Conservation (phyloP, 2,113 vertebrate genomes). For the Myocastor coypus region DNA sequence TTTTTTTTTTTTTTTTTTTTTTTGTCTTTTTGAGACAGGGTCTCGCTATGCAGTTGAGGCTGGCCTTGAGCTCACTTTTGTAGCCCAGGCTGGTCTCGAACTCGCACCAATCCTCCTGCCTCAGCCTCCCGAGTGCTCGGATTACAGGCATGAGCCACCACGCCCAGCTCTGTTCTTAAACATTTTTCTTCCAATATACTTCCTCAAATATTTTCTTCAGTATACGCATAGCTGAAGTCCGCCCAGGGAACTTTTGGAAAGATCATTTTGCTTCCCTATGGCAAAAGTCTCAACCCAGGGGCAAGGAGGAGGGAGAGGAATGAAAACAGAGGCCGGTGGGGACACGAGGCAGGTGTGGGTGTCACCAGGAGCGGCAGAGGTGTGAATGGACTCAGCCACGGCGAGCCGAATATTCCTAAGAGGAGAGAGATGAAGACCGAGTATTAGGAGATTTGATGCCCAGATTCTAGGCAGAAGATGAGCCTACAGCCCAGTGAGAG, state of each 20-base stretch:
- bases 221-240: background rate
- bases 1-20: too few relatives aligned
- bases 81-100: too few relatives aligned
- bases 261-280: background rate
- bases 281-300: background rate
- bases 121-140: too few relatives aligned
- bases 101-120: too few relatives aligned
- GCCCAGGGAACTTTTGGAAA: background rate
- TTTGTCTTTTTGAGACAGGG: too few relatives aligned
- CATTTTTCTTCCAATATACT: background rate
- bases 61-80: too few relatives aligned
- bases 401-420: background rate
- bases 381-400: fast-evolving
- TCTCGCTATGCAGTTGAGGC: too few relatives aligned
- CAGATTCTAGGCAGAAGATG: background rate
- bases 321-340: fast-evolving
- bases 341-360: background rate
- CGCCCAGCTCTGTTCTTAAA: too few relatives aligned
- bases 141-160: too few relatives aligned
- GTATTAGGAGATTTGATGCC: background rate
- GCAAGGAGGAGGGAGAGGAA: fast-evolving
- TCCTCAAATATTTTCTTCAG: background rate
- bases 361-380: too few relatives aligned
- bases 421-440: background rate
- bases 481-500: background rate